Conservation (phyloP, 2,888 invertebrate species). For the Hyposoter dolosus region DNA sequence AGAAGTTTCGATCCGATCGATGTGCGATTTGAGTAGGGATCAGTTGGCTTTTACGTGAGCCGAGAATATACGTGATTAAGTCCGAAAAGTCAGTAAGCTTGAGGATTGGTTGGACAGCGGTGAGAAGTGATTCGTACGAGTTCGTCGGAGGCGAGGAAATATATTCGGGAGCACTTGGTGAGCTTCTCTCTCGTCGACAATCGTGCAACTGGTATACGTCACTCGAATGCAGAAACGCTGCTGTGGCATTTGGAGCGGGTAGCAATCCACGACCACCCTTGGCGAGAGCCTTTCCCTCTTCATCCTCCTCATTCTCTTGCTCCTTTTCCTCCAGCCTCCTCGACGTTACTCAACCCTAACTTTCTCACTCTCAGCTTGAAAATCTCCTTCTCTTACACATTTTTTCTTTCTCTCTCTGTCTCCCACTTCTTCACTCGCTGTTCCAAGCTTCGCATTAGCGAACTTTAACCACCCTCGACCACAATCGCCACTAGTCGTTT, state of each 20-base stretch:
- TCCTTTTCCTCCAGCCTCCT: conserved; percentile 62
- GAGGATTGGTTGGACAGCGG: conserved; percentile 13
- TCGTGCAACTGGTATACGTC: conserved; percentile 72
- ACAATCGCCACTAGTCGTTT: conserved; percentile 78
- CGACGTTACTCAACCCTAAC: conserved; percentile 38
- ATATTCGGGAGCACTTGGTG: conserved; percentile 43
- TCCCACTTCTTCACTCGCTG: conserved; percentile 35
- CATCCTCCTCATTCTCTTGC: conserved; percentile 56
- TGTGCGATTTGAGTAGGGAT: conserved; percentile 3
- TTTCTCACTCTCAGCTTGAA: conserved; percentile 46
- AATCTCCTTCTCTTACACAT: conserved; percentile 13
- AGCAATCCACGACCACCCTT: conserved; percentile 54
- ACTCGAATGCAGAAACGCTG: conserved; percentile 79
- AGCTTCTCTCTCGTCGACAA: conserved; percentile 42
- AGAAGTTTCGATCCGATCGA: conserved; percentile 1
- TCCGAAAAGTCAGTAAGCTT: conserved; percentile 30
- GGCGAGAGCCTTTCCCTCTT: conserved; percentile 69
- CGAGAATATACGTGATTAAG: conserved; percentile 20
- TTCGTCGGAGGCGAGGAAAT: conserved; percentile 20
- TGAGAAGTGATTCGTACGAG: conserved; percentile 15
- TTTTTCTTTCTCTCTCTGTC: neutral
- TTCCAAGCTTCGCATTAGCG: conserved; percentile 65
- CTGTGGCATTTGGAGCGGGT: conserved; percentile 77
- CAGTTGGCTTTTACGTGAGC: conserved; percentile 10
- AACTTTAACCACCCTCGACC: conserved; percentile 69